phyloP scores from a whole-genome alignment of 1,140 invertebrate species.

The Heliconius congener region DNA sequence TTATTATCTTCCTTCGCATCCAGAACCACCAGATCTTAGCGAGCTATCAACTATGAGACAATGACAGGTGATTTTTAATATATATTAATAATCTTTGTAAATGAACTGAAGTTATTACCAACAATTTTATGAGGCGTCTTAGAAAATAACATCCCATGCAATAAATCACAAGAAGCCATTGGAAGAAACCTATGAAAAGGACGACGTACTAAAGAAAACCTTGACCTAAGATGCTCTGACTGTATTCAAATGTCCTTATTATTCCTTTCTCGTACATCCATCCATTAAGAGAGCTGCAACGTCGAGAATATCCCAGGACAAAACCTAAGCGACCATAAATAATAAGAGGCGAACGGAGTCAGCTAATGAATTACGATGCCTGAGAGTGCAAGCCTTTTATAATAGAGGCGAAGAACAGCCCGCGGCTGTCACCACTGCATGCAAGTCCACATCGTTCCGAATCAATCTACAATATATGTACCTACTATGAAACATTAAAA shows the following conservation, averaged over 20 bases:
- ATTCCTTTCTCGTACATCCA: conserved; percentile 57
- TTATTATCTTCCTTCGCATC: no score
- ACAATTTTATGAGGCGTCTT: conserved; percentile 29
- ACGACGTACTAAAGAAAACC: conserved; percentile 49
- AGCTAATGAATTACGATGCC: conserved; percentile 75
- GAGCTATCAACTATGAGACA: not conserved
- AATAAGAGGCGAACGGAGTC: conserved; percentile 66
- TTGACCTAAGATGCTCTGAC: conserved; percentile 57
- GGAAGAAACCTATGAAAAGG: conserved; percentile 44
- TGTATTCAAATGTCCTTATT: conserved; percentile 73
- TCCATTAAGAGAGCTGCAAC: conserved; percentile 58
- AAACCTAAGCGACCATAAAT: conserved; percentile 74
- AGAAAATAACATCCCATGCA: conserved; percentile 27
- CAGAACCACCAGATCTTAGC: not conserved
- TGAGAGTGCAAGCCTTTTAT: conserved; percentile 56
- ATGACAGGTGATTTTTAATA: not conserved
- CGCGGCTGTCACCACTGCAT: conserved; percentile 19
- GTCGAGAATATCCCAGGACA: conserved; percentile 65
- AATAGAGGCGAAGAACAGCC: conserved; percentile 50
- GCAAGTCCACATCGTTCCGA: not conserved
- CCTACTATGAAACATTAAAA: not conserved
- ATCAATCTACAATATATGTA: not conserved
- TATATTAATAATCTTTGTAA: conserved; percentile 3
- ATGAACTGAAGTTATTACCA: conserved; percentile 11
- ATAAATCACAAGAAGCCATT: conserved; percentile 36